Evolutionary conservation across 2,888 invertebrate species (phyloP), one percentile per base, ranked within the genome.

Genomic region (Harpalus rubripes): DNA sequence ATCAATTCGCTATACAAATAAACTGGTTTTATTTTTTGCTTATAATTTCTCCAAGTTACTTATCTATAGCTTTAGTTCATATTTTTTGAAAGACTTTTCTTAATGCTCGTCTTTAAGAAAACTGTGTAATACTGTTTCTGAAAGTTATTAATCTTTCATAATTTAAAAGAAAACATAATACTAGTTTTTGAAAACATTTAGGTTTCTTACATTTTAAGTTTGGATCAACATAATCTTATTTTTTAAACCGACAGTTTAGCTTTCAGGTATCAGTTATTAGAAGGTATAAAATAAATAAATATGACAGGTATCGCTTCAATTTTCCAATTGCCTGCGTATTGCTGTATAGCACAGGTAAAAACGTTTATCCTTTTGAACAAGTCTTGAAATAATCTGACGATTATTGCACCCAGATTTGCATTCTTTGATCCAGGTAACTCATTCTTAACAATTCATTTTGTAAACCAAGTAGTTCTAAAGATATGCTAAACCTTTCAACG

Each of bases 281-380:
- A 74, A 74, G 7, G 72, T 18, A 44, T 39, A 39, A 44, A 74
- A 44, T 74, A 74, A 74, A 18, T 74, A 74, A 74, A 41, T 7
- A 44, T 74, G 72, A 74, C 72, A 44, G 72, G 44, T 74, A 74
- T 72, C 72, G 18, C 18, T 12, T 16, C 72, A 74, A 44, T 44
- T 74, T 18, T 12, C 44, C 10, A 52, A 10, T 52, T 52, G 44
- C 10, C 10, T 52, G 12, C 8, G 10, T 16, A 18, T 10, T 74
- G 18, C 7, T 44, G 15, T 16, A 41, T 3, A 74, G 8, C 10
- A 10, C 44, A 74, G 44, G 72, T 44, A 74, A 74, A 32, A 44
- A 44, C n/a, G n/a, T 26, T 63, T 63, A 68, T 39, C 68, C n/a
- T 18, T 44, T 74, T 44, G 72, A 41, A 10, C 15, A 15, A 41